Evolutionary conservation across 2,797 vertebrate species (phyloP).

Genomic region (Cyprinodon diabolis): DNA sequence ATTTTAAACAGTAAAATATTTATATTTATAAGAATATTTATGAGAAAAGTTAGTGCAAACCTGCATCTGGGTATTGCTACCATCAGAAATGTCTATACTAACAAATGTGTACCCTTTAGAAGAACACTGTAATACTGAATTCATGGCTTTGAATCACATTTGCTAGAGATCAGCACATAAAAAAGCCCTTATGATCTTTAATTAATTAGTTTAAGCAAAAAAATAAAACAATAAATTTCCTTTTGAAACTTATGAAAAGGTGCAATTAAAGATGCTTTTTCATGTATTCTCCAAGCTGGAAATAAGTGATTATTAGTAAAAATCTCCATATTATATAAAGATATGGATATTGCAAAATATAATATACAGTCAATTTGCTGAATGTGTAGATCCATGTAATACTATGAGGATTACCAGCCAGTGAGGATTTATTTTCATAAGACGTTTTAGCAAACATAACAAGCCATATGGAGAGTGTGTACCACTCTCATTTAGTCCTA

Average conservation of each 20-base stretch:
- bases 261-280: background rate
- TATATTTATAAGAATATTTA: too few relatives aligned
- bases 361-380: background rate
- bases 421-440: background rate
- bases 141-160: background rate
- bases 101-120: background rate
- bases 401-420: background rate
- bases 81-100: background rate
- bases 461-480: too few relatives aligned
- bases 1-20: background rate
- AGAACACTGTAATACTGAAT: background rate
- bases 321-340: background rate
- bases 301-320: background rate
- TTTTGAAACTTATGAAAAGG: background rate
- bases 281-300: background rate
- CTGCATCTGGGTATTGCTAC: background rate
- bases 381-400: background rate
- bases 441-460: background rate
- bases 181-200: background rate
- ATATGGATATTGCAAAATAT: background rate
- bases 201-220: background rate
- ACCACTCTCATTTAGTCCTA: too few relatives aligned
- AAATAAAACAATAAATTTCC: background rate
- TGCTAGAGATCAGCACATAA: background rate
- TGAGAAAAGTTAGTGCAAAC: background rate